Base-by-base conservation (phyloP, 2,888 invertebrate genomes). In the Pristionchus mayeri region DNA sequence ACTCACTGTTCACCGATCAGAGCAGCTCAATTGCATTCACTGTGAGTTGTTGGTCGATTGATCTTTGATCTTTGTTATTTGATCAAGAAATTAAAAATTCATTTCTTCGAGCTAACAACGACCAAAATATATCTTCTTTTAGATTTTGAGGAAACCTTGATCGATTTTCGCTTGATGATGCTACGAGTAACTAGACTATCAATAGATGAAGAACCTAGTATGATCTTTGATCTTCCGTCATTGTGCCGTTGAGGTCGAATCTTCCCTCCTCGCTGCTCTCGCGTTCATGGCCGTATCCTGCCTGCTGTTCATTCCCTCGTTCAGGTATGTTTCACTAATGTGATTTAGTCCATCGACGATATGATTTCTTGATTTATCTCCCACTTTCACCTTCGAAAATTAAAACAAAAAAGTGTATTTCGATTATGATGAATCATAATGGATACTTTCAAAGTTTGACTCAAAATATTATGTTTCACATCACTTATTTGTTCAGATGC, bases 11-110 rank as follows among this genome's bases (percentile, higher is more conserved):
- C 80, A 80, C 80, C 11, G 80, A 80, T 57, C 80, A 80, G 57
- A 80, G 80, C 80, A 80, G 80, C 30, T 80, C 80, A 0, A 80
- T 80, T 40, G 80, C 80, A 13, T 80, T 80, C 57, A 80, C 80
- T 7, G 80, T 80, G 57, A 80, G 76, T n/a, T n/a, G n/a, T n/a
- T n/a, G n/a, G n/a, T n/a, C n/a, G n/a, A 16, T 13, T 37, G 37
- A 40, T 71, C 75, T 13, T 75, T 75, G 75, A 75, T 75, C 75
- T 75, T 44, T 44, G 75, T 30, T 44, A 40, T 75, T 44, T 13
- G 24, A 57, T 52, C 52, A 18, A 21, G 18, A 21, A n/a, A n/a
- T n/a, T n/a, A n/a, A n/a, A n/a, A n/a, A n/a, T n/a, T n/a, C n/a
- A n/a, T n/a, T n/a, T n/a, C n/a, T n/a, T n/a, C n/a, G n/a, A n/a